phyloP scores from a whole-genome alignment of 1,140 invertebrate genomes.

The Spodoptera frugiperda region DNA sequence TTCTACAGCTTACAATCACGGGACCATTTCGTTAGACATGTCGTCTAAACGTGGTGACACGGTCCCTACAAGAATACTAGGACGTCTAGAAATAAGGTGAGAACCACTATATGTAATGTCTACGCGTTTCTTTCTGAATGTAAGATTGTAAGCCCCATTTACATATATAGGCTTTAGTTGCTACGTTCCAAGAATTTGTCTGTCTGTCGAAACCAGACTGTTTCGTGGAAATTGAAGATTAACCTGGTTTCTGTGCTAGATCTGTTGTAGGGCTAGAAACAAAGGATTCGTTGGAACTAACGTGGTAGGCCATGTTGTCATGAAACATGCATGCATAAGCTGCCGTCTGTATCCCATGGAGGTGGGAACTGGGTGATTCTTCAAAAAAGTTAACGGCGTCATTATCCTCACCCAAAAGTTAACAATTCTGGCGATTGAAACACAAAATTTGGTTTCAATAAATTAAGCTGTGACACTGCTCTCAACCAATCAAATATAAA shows the following conservation, averaged over 20 bases:
- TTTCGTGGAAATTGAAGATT: slow-evolving; percentile 5
- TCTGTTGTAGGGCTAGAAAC: no score
- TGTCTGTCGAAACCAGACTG: background rate
- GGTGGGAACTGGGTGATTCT: no score
- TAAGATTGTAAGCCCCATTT: background rate
- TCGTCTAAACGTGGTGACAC: slow-evolving; percentile 11
- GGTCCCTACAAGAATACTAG: background rate
- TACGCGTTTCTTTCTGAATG: background rate
- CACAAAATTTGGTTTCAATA: no score
- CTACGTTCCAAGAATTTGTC: slow-evolving; percentile 7
- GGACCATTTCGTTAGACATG: background rate
- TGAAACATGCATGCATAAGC: no score
- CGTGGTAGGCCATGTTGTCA: no score
- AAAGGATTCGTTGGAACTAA: no score
- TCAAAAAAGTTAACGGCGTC: no score
- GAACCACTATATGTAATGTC: background rate
- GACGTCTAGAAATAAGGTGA: background rate
- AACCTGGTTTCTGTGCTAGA: background rate
- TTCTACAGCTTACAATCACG: slow-evolving; percentile 3
- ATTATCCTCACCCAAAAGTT: no score
- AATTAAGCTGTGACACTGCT: no score
- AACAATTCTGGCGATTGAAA: no score
- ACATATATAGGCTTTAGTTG: background rate
- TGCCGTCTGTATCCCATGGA: no score
- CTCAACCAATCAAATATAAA: no score